A percentile compares a stretch with the other conserved stretches of the same genome.
phyloP scores from a whole-genome alignment of 2,113 vertebrate species.

The Rana temporaria region DNA sequence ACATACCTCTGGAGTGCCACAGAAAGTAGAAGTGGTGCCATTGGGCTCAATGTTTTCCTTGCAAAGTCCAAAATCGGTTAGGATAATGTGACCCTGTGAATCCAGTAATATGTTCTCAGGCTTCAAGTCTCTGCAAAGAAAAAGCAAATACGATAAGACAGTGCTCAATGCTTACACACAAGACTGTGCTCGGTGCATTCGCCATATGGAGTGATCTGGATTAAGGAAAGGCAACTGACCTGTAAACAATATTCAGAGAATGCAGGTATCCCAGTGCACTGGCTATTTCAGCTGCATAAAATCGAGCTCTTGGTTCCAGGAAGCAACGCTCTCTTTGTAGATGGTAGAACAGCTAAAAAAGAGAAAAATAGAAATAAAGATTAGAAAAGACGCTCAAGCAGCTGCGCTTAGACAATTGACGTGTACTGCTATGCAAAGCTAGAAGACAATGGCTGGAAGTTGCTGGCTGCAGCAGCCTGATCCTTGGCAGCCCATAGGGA shows the following conservation, averaged over 20 bases:
- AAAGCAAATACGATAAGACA: background rate
- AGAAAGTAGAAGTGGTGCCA: constrained; percentile 97
- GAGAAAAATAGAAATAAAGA: constrained; percentile 61
- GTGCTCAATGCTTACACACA: background rate
- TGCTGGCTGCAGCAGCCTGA: constrained; percentile 62
- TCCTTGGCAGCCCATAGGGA: constrained; percentile 61
- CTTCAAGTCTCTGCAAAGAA: constrained; percentile 85
- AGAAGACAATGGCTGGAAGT: constrained; percentile 73
- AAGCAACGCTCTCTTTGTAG: constrained; percentile 97
- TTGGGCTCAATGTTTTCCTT: constrained; percentile 98
- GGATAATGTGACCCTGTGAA: constrained; percentile 94
- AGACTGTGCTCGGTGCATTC: too few species aligned
- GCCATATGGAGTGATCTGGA: background rate
- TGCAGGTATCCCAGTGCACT: constrained; percentile 97
- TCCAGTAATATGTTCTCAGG: constrained; percentile 97
- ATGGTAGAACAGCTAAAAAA: constrained; percentile 93
- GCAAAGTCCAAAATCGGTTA: constrained; percentile 98
- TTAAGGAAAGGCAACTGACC: constrained; percentile 66
- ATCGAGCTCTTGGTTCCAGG: constrained; percentile 92
- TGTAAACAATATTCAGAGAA: constrained; percentile 96
- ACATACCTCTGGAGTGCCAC: constrained; percentile 94
- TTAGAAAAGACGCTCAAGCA: constrained; percentile 57
- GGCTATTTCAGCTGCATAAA: constrained; percentile 96
- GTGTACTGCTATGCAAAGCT: constrained; percentile 64
- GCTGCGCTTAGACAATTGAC: constrained; percentile 67